Conservation (phyloP, 2,888 invertebrate genomes). For the Lithophane socia region DNA sequence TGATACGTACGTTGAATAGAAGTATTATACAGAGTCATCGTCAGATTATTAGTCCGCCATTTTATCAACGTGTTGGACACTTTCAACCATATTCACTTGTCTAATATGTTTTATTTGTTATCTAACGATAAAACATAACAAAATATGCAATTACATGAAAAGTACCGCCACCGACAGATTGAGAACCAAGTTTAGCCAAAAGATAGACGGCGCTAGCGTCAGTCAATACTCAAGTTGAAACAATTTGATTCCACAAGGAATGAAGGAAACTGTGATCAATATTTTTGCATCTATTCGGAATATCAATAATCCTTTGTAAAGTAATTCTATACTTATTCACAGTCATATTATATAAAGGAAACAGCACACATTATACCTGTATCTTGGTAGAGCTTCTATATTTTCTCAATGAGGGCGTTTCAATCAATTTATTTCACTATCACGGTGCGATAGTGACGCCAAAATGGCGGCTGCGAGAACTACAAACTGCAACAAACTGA, state of each 20-base stretch:
- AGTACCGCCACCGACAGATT: slow-evolving; percentile 80
- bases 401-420: slow-evolving; percentile 87
- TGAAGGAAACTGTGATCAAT: slow-evolving; percentile 33
- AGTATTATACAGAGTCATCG: background rate
- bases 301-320: slow-evolving; percentile 26
- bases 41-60: slow-evolving; percentile 65
- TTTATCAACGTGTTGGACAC: slow-evolving; percentile 61
- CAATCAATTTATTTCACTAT: slow-evolving; percentile 76
- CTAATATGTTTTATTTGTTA: background rate
- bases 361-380: slow-evolving; percentile 64
- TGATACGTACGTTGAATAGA: slow-evolving; percentile 8
- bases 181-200: slow-evolving; percentile 69
- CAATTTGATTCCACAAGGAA: slow-evolving; percentile 43
- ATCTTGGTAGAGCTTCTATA: slow-evolving; percentile 74
- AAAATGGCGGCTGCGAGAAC: slow-evolving; percentile 81
- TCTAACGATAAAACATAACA: slow-evolving; percentile 26
- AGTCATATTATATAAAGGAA: slow-evolving; percentile 23
- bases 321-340: slow-evolving; percentile 5
- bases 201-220: slow-evolving; percentile 86
- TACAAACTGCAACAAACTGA: slow-evolving; percentile 46
- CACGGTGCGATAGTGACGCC: slow-evolving; percentile 83
- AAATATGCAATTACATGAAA: slow-evolving; percentile 69
- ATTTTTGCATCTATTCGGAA: slow-evolving; percentile 57
- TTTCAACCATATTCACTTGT: slow-evolving; percentile 31
- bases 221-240: slow-evolving; percentile 66